A percentile compares a stretch with the other conserved stretches of the same genome.
Evolutionary conservation across 2,888 invertebrate species (phyloP).

Genomic region (Eupeodes latifasciatus): DNA sequence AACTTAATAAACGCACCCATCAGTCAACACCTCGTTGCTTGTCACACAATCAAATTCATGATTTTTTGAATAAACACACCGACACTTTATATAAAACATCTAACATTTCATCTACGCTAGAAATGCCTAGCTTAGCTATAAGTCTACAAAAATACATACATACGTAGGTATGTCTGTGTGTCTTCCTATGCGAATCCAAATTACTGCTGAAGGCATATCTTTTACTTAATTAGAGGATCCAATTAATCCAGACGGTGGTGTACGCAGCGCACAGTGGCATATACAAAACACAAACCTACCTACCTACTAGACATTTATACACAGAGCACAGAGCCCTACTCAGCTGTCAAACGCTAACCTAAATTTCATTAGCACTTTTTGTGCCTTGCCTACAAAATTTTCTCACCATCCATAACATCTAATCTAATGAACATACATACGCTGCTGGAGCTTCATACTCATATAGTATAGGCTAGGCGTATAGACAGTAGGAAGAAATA

Average conservation of each 20-base stretch:
- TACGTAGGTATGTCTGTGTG: neutral
- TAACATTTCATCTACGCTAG: neutral
- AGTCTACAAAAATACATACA: no score
- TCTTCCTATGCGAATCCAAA: neutral
- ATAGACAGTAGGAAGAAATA: neutral
- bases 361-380: conserved; percentile 43
- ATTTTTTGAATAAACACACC: conserved; percentile 15
- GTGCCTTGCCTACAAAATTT: conserved; percentile 3
- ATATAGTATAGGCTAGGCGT: no score
- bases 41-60: conserved; percentile 15
- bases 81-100: neutral
- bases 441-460: no score
- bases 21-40: conserved; percentile 23
- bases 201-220: conserved; percentile 27
- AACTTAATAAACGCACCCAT: neutral
- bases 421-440: no score
- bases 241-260: conserved; percentile 28
- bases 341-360: conserved; percentile 46
- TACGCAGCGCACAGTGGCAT: neutral
- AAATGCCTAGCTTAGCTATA: no score
- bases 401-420: conserved; percentile 16
- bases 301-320: no score
- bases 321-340: conserved; percentile 17
- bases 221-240: conserved; percentile 40
- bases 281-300: neutral